Evolutionary conservation across 2,888 invertebrate species (phyloP).

Genomic region (Agrilus cyanescens): DNA sequence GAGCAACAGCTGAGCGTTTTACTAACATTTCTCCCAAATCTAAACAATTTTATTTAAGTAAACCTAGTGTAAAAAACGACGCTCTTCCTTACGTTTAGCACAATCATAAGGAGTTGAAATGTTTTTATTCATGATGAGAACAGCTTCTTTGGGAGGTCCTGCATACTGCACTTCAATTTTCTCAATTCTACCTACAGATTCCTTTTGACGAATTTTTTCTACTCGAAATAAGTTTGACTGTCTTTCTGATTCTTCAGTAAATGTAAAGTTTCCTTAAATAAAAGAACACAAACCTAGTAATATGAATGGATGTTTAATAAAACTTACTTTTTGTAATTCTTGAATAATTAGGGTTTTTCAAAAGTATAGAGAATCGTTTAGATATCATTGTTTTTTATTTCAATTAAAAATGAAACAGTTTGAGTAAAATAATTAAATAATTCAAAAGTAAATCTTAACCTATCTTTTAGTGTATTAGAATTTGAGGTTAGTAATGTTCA

Average conservation of each 20-base stretch:
- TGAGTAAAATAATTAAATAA: too few relatives aligned
- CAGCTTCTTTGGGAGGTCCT: constrained; percentile 61
- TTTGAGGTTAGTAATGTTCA: too few relatives aligned
- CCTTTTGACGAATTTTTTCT: constrained; percentile 64
- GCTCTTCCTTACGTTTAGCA: constrained; percentile 60
- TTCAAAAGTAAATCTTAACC: too few relatives aligned
- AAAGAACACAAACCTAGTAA: too few relatives aligned
- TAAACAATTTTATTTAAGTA: constrained; percentile 31
- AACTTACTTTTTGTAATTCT: too few relatives aligned
- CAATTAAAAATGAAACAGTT: too few relatives aligned
- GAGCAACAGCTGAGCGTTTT: constrained; percentile 63
- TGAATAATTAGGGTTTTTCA: too few relatives aligned
- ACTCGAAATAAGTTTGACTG: constrained; percentile 62
- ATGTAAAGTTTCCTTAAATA: too few relatives aligned
- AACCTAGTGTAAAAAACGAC: neutral
- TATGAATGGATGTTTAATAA: too few relatives aligned
- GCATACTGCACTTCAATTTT: constrained; percentile 79
- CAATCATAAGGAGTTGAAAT: constrained; percentile 89
- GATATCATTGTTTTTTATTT: too few relatives aligned
- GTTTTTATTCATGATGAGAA: constrained; percentile 79
- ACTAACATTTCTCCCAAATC: constrained; percentile 64
- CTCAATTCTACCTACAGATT: constrained; percentile 71
- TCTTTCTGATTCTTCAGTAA: constrained; percentile 34
- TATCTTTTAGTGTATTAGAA: too few relatives aligned
- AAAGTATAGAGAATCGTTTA: too few relatives aligned